These are phyloP conservation scores for Sternotherus odoratus DNA, from an alignment of 2,797 vertebrate genomes.

Conservation along the genomic window DNA sequence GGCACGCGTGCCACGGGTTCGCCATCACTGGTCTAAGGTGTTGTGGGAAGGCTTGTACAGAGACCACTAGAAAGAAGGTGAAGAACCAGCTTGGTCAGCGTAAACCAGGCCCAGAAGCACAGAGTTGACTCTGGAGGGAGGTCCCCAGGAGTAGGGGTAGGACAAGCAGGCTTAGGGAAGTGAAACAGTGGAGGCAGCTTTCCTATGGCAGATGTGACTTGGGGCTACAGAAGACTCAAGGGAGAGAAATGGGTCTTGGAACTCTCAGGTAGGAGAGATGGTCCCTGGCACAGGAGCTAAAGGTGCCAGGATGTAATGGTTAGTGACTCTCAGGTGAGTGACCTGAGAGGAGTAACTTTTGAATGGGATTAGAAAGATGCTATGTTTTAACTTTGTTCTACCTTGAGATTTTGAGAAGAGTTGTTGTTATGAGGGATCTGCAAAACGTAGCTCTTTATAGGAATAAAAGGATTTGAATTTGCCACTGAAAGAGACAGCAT, in stretches of 20 bases:
- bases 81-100: not conserved
- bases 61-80: not conserved
- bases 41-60: not conserved
- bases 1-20: too few species aligned
- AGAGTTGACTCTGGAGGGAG: not conserved
- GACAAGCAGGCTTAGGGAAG: not conserved
- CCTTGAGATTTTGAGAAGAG: not conserved
- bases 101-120: not conserved
- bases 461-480: not conserved
- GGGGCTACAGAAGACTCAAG: not conserved
- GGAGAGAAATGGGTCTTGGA: not conserved
- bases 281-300: not conserved
- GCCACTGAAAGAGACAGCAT: not conserved
- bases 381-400: not conserved
- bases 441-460: not conserved
- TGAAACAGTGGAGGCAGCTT: not conserved
- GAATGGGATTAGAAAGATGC: not conserved
- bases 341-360: not conserved
- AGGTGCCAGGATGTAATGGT: not conserved
- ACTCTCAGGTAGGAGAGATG: not conserved
- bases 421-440: not conserved
- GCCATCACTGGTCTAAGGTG: too few species aligned
- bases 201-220: not conserved
- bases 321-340: not conserved
- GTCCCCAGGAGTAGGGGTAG: not conserved